Evolutionary conservation across 1,140 invertebrate species (phyloP), one percentile per base, ranked within the genome.

Genomic region (Pseudomyrmex flavicornis): DNA sequence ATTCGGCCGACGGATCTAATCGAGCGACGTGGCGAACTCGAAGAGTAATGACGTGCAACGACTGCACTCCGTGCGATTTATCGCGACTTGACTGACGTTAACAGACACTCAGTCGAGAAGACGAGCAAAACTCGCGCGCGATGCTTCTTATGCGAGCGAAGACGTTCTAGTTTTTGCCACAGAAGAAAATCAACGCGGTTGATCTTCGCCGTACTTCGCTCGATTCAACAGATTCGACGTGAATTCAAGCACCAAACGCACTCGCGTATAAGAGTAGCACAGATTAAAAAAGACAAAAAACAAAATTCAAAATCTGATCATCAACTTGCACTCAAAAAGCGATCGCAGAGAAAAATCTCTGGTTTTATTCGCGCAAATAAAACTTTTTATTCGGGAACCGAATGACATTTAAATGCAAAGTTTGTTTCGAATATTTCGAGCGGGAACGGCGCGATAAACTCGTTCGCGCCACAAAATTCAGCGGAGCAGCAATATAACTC

Each of bases 41-140:
- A 83, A 77, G 73, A 83, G 62, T 83, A 83, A 77, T 66, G 73
- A 77, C 70, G 20, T 54, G n/a, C 63, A n/a, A 17, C 50, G 61
- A 73, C 17, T 61, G 35, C 48, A 46, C 44, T 77, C 26, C 35
- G 35, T 8, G 82, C 82, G 74, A 77, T 83, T 68, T 83, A 44
- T 52, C 63, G 17, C 12, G 35, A 20, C 65, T 66, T 85, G 65
- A 54, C 7, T 59, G 54, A 65, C 70, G 66, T 80, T 80, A 80
- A 59, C 76, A 59, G 76, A 80, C 76, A 72, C 70, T 80, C 35
- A 59, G 44, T 44, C 13, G 48, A 52, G 44, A 80, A 80, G 66
- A 70, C 76, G 65, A 80, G 44, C 54, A n/a, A 80, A 80, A 80
- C 15, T 70, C 17, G 48, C 12, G 48, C 12, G 63, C 52, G 76